phyloP scores from a whole-genome alignment of 1,140 invertebrate genomes.

The Temnothorax curvispinosus region DNA sequence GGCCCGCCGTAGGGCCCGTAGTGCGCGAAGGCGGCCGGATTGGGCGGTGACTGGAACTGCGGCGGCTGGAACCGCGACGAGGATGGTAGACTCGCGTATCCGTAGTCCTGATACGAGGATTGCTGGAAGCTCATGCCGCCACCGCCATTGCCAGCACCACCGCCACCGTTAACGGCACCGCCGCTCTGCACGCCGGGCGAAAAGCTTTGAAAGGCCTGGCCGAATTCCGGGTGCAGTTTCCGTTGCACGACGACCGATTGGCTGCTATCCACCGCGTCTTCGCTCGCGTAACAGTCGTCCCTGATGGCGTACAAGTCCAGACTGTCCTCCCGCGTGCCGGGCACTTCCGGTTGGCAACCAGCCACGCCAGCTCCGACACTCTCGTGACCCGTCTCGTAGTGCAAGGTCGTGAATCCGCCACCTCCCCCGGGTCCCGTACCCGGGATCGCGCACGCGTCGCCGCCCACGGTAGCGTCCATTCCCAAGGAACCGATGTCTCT shows the following conservation, averaged over 20 bases:
- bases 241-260: conserved; percentile 78
- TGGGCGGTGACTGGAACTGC: conserved; percentile 76
- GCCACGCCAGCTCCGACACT: conserved; percentile 34
- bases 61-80: conserved; percentile 74
- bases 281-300: conserved; percentile 89
- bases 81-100: conserved; percentile 73
- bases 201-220: conserved; percentile 82
- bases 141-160: conserved; percentile 8
- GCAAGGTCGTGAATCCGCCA: conserved; percentile 88
- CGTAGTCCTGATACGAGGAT: conserved; percentile 76
- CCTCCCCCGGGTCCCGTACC: conserved; percentile 79
- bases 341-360: conserved; percentile 82
- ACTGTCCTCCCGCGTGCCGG: conserved; percentile 87
- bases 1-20: conserved; percentile 75
- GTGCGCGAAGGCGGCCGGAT: conserved; percentile 76
- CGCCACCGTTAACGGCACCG: neutral
- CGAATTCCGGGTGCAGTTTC: conserved; percentile 81
- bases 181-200: conserved; percentile 27
- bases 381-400: conserved; percentile 84
- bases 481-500: conserved; percentile 86
- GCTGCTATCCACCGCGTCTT: conserved; percentile 81
- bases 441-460: conserved; percentile 87
- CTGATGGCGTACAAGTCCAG: conserved; percentile 89
- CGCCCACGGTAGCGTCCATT: conserved; percentile 83
- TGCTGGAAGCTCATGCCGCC: conserved; percentile 70